Evolutionary conservation across 2,113 vertebrate genomes (phyloP), one percentile per base, ranked within the genome.

Genomic region (Pygoscelis adeliae): DNA sequence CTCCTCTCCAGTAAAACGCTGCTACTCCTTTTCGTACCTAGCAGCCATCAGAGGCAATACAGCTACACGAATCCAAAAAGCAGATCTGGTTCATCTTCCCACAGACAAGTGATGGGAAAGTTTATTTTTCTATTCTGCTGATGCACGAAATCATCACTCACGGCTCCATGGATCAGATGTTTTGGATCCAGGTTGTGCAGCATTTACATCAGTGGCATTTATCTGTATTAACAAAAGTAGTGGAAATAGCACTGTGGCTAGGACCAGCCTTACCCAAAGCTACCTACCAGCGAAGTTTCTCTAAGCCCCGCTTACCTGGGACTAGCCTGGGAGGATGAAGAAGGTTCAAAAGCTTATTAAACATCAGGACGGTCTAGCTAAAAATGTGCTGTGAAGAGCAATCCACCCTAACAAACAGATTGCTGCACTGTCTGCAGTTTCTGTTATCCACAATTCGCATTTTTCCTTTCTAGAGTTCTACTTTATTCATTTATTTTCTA

Each of bases 401-500:
- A 47, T 6, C 34, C 47, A 36, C 20, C 27, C 26, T 15, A 14
- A 38, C 26, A 36, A 17, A 46, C 11, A 34, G 46, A 18, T 4
- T 15, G 50, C 61, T 58, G n/a, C 12, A 1, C 52, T 26, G 26
- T 10, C 84, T 83, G 84, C 70, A 61, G 50, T 1, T 70, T 76
- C 94, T 87, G 71, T 11, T 70, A 95, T 53, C 82, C 40, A 17
- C 7, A 83, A 73, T 42, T 95, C 61, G 14, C 71, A 7, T 91
- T 92, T 77, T 83, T 83, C 93, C 87, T 86, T 89, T 50, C 13
- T 6, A n/a, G 73, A 90, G 65, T 44, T 63, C 87, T 53, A 59
- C 90, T 91, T 97, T 38, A 71, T 38, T 73, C 89, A 85, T 77
- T 97, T 94, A 96, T 97, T 91, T 78, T 95, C 93, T 82, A 56